phyloP scores from a whole-genome alignment of 2,888 invertebrate species.

The Hemicrepidius hirtus region DNA sequence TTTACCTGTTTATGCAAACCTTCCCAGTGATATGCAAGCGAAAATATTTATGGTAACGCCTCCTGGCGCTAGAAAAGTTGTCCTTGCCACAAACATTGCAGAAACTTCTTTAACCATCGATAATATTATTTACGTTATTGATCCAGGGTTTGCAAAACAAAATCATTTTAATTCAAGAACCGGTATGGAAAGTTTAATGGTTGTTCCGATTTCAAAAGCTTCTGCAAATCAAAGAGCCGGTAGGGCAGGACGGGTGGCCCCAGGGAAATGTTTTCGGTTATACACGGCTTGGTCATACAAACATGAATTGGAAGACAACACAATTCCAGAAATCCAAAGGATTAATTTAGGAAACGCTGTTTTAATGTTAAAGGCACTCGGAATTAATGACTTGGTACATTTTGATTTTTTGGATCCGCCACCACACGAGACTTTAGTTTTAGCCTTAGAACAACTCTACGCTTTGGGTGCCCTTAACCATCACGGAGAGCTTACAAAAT shows the following conservation, averaged over 20 bases:
- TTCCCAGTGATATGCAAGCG: conserved; percentile 99
- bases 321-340: conserved; percentile 98
- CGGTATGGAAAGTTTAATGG: conserved; percentile 98
- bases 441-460: conserved; percentile 97
- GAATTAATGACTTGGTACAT: conserved; percentile 97
- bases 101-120: conserved; percentile 99
- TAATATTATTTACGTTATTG: conserved; percentile 98
- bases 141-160: conserved; percentile 99
- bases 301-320: conserved; percentile 98
- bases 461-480: conserved; percentile 98
- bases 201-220: conserved; percentile 98
- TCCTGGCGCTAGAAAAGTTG: conserved; percentile 95
- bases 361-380: conserved; percentile 95
- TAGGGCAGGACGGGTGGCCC: conserved; percentile 95
- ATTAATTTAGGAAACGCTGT: conserved; percentile 99
- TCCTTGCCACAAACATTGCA: conserved; percentile 98
- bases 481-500: conserved; percentile 96
- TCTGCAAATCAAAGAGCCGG: conserved; percentile 99
- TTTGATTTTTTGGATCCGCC: conserved; percentile 99
- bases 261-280: conserved; percentile 98
- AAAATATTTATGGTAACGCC: conserved; percentile 99
- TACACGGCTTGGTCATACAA: conserved; percentile 99
- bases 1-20: conserved; percentile 97
- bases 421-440: conserved; percentile 86
- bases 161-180: conserved; percentile 98